Base-by-base conservation (phyloP, 2,797 vertebrate genomes). In the Helicolenus hilgendorfi region DNA sequence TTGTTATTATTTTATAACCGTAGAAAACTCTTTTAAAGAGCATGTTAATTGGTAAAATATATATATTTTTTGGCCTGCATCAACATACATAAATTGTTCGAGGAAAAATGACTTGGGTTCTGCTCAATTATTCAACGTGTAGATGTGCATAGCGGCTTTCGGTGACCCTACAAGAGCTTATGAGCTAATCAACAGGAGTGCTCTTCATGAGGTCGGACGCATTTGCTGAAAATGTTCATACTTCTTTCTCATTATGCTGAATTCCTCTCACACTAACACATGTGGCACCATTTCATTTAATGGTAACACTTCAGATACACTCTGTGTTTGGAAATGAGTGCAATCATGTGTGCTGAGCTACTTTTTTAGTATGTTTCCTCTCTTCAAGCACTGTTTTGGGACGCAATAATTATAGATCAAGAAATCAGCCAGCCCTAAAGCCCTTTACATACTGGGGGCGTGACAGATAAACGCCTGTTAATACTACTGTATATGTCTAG, bases 101-200 rank as follows among this genome's bases (percentile, higher is more conserved):
- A 8, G 35, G 65, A 27, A 59, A 24, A 41, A 71, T 60, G 7
- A 62, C 60, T 56, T n/a, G 11, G 9, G 27, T 74, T 67, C 33
- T 58, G 36, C 22, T 59, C 72, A 85, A 72, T 81, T 18, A 85
- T 75, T 87, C 56, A 65, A 58, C 71, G 64, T 62, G 75, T 60
- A 26, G 69, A 90, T 76, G 81, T 67, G 79, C 67, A 11, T 15
- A 56, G 76, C 11, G 22, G 70, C 74, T 88, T 77, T 56, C 36
- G 68, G 22, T 86, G 90, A 89, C 79, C 85, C 85, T 59, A 86
- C 27, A 24, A 87, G 77, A 85, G 78, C 76, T 45, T 85, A 71
- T 27, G 77, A 87, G 74, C 83, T 93, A 87, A 93, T 94, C 89
- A 88, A 63, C 70, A 80, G 65, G 27, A 92, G 82, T 72, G 79